Percentiles rank a stretch among this genome's conserved stretches.
Evolutionary conservation across 2,113 vertebrate species (phyloP).

Genomic region (Albula glossodonta): DNA sequence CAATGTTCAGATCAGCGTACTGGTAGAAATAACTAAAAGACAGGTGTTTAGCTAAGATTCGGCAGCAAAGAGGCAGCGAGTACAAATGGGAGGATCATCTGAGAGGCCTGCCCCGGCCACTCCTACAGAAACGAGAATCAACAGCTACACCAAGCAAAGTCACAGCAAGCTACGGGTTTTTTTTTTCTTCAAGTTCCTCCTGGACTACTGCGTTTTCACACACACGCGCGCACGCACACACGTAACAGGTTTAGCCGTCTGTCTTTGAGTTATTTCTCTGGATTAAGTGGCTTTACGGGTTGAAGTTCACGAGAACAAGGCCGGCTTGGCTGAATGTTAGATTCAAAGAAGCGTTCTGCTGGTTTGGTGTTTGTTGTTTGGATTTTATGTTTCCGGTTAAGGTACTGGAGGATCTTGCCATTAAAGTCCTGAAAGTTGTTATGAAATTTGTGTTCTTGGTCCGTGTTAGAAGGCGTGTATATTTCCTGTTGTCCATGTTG

Average conservation of each 20-base stretch:
- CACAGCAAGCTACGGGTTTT: constrained; percentile 84
- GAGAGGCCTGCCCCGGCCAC: constrained; percentile 43
- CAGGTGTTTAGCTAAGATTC: constrained; percentile 74
- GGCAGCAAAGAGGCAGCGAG: constrained; percentile 75
- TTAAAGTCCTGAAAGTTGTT: constrained; percentile 42
- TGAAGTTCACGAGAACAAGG: constrained; percentile 71
- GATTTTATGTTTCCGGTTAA: constrained; percentile 4
- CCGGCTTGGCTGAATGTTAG: constrained; percentile 67
- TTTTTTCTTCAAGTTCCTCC: constrained; percentile 67
- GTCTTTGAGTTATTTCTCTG: constrained; percentile 86
- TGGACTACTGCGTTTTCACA: constrained; percentile 75
- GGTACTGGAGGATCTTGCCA: constrained; percentile 47
- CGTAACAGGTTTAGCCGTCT: constrained; percentile 79
- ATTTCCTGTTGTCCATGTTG: constrained; percentile 33
- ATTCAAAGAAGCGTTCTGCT: constrained; percentile 37
- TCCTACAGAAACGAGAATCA: constrained; percentile 69
- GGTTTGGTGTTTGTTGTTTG: constrained; percentile 30
- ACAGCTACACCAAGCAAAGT: constrained; percentile 87
- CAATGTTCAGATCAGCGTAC: constrained; percentile 65
- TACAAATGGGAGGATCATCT: constrained; percentile 49
- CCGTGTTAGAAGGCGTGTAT: constrained; percentile 43
- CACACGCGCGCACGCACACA: constrained; percentile 71
- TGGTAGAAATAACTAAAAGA: constrained; percentile 85
- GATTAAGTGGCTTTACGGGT: constrained; percentile 68
- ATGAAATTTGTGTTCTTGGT: constrained; percentile 36